These are phyloP conservation scores for Yponomeuta sedellus DNA, from an alignment of 2,888 invertebrate species.

Conservation along the genomic window DNA sequence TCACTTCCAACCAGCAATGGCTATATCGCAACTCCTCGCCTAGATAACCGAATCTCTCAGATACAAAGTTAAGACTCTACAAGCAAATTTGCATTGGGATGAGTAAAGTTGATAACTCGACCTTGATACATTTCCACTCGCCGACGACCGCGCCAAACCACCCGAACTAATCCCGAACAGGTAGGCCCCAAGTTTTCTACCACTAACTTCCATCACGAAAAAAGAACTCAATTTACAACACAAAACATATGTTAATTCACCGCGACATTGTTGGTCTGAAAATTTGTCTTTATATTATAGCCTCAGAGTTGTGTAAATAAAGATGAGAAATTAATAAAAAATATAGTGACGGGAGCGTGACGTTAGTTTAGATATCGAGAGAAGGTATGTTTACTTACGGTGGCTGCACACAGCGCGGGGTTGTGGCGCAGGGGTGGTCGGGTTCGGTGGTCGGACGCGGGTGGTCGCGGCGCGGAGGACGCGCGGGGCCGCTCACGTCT, in stretches of 20 bases:
- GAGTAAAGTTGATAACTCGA: constrained; percentile 22
- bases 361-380: not conserved
- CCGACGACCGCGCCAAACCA: not conserved
- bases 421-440: not conserved
- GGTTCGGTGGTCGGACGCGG: not conserved
- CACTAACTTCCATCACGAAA: not conserved
- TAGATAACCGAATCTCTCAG: constrained; percentile 20
- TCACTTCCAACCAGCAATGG: not conserved
- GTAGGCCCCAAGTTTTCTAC: not conserved
- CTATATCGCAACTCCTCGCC: not conserved
- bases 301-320: constrained; percentile 10
- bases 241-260: constrained; percentile 12
- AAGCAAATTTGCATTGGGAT: constrained; percentile 50
- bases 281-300: constrained; percentile 7
- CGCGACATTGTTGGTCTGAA: constrained; percentile 10
- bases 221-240: not conserved
- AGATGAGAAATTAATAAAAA: not conserved
- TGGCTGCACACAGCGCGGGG: not conserved
- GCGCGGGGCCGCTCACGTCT: constrained; percentile 38
- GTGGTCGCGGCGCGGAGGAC: constrained; percentile 4
- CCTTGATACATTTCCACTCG: constrained; percentile 38
- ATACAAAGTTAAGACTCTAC: constrained; percentile 46
- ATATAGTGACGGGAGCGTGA: not conserved
- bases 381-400: not conserved
- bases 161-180: not conserved